Evolutionary conservation across 2,113 vertebrate genomes (phyloP).

Genomic region (Collichthys lucidus): DNA sequence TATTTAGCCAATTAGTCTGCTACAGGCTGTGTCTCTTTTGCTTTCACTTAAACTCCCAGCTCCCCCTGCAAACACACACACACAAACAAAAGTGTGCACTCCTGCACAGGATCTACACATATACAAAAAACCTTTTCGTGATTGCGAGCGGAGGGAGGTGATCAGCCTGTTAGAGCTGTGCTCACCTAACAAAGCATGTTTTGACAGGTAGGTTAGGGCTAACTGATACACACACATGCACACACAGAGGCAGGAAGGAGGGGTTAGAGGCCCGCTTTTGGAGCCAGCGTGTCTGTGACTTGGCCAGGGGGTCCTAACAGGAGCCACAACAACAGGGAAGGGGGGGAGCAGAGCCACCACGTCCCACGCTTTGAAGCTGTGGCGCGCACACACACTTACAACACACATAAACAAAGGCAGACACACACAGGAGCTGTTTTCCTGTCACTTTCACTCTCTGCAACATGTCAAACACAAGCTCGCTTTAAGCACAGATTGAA

Average conservation of each 20-base stretch:
- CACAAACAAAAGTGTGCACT: constrained; percentile 45
- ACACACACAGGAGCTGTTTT: constrained; percentile 47
- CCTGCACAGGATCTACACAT: constrained; percentile 47
- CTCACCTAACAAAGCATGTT: constrained; percentile 77
- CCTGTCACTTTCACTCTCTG: constrained; percentile 57
- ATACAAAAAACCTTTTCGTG: constrained; percentile 61
- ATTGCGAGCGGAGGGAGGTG: constrained; percentile 57
- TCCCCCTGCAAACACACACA: constrained; percentile 16
- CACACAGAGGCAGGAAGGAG: constrained; percentile 62
- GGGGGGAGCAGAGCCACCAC: constrained; percentile 37
- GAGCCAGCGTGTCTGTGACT: constrained; percentile 82
- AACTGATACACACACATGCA: constrained; percentile 29
- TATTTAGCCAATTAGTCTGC: constrained; percentile 64
- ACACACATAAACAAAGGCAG: constrained; percentile 39
- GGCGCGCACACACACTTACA: constrained; percentile 24
- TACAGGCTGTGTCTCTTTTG: constrained; percentile 47
- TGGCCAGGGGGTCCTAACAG: constrained; percentile 71
- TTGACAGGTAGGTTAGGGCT: constrained; percentile 71
- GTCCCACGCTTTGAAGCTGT: constrained; percentile 73
- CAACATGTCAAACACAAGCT: constrained; percentile 25
- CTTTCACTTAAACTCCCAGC: constrained; percentile 41
- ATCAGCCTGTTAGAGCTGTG: constrained; percentile 71
- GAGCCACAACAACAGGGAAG: constrained; percentile 76
- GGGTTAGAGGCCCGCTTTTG: constrained; percentile 73
- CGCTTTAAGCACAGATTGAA: constrained; percentile 29